Evolutionary conservation across 2,888 invertebrate genomes (phyloP).

Genomic region (Drosophila lacicola): DNA sequence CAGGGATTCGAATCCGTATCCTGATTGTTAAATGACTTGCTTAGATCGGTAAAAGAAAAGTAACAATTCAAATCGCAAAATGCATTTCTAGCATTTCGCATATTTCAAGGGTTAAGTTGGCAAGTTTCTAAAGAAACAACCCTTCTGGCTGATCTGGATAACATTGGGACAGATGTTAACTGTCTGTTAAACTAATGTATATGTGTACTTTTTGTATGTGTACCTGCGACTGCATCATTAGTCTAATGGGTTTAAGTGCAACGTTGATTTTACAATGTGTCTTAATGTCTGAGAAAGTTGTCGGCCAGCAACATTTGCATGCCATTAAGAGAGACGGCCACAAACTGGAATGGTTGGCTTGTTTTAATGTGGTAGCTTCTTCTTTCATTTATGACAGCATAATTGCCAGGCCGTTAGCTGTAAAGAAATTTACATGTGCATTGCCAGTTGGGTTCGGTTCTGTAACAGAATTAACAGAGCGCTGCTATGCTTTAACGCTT

Average conservation of each 20-base stretch:
- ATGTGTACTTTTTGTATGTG: background rate
- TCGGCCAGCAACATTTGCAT: slow-evolving; percentile 63
- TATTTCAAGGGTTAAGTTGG: background rate
- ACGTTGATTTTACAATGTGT: slow-evolving; percentile 20
- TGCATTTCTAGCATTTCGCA: too few relatives aligned
- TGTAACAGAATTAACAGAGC: slow-evolving; percentile 72
- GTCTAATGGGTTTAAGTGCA: slow-evolving; percentile 60
- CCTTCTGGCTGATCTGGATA: background rate
- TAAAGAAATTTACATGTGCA: slow-evolving; percentile 41
- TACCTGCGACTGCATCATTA: slow-evolving; percentile 57
- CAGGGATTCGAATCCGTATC: too few relatives aligned
- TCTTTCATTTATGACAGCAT: slow-evolving; percentile 65
- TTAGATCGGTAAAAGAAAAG: too few relatives aligned
- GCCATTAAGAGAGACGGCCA: slow-evolving; percentile 49
- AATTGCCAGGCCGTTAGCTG: slow-evolving; percentile 66
- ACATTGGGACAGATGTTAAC: slow-evolving; percentile 11
- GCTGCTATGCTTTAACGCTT: slow-evolving; percentile 68
- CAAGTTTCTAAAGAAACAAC: background rate
- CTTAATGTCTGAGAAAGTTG: slow-evolving; percentile 65
- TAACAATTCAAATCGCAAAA: too few relatives aligned
- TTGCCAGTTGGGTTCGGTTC: slow-evolving; percentile 37
- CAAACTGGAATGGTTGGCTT: slow-evolving; percentile 57
- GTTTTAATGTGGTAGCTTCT: slow-evolving; percentile 47
- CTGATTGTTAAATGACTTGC: too few relatives aligned
- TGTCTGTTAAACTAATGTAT: slow-evolving; percentile 1